These are phyloP conservation scores for Danaus plexippus DNA, from an alignment of 1,140 invertebrate genomes.

Conservation along the genomic window DNA sequence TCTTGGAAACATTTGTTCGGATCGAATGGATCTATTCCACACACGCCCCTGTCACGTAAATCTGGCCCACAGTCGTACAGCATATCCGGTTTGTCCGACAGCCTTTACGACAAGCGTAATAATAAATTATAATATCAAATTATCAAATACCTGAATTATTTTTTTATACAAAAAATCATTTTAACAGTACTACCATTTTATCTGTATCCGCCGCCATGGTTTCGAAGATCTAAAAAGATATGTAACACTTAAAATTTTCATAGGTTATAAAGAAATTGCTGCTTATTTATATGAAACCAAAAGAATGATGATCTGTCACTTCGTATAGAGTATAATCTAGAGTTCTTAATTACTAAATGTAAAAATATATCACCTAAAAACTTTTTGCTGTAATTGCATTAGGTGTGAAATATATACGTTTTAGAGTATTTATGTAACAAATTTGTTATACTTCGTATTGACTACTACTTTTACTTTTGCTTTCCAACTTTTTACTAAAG, in stretches of 20 bases:
- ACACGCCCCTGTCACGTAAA: constrained; percentile 43
- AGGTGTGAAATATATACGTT: no score
- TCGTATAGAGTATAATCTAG: no score
- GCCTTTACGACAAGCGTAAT: constrained; percentile 21
- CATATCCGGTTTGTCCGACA: constrained; percentile 28
- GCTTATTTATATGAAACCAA: not conserved
- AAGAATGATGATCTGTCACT: no score
- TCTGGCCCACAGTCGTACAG: constrained; percentile 42
- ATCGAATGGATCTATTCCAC: constrained; percentile 41
- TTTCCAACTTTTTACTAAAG: no score
- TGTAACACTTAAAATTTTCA: constrained; percentile 25
- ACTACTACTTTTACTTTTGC: no score
- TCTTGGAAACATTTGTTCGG: constrained; percentile 64
- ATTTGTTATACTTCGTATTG: no score
- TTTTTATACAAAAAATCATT: not conserved
- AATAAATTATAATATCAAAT: not conserved
- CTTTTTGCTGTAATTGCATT: no score
- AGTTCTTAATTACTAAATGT: no score
- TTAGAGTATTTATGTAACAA: no score
- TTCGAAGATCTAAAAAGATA: constrained; percentile 9
- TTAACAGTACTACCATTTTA: constrained; percentile 15
- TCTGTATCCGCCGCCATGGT: constrained; percentile 2
- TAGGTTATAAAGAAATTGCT: constrained; percentile 3
- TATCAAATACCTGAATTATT: no score
- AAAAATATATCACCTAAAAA: no score